A percentile compares a stretch with the other conserved stretches of the same genome.
Conservation (phyloP, 2,888 invertebrate genomes). For the Disparrhopalites patrizii region DNA sequence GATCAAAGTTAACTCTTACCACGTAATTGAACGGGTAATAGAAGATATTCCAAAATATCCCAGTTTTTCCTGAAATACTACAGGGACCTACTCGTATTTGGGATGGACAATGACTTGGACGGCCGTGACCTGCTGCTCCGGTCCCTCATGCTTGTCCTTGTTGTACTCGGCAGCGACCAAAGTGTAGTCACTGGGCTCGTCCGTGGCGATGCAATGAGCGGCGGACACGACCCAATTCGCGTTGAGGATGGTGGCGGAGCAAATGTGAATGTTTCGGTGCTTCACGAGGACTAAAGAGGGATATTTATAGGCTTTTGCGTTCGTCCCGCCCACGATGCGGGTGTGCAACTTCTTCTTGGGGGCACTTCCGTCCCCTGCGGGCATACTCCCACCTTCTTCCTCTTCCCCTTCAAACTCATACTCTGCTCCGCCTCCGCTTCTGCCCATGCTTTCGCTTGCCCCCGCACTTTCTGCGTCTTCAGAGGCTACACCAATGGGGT, state of each 20-base stretch:
- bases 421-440: too few relatives aligned
- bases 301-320: background rate
- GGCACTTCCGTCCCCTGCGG: too few relatives aligned
- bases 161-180: background rate
- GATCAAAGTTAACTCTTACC: too few relatives aligned
- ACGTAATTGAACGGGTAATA: too few relatives aligned
- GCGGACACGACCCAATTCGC: background rate
- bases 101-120: background rate
- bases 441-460: too few relatives aligned
- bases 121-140: background rate
- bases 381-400: too few relatives aligned
- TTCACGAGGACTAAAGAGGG: background rate
- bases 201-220: background rate
- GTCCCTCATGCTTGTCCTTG: background rate
- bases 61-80: too few relatives aligned
- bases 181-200: background rate
- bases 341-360: too few relatives aligned
- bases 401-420: too few relatives aligned
- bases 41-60: too few relatives aligned
- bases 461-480: too few relatives aligned
- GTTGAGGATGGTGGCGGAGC: background rate
- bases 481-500: too few relatives aligned
- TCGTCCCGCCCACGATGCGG: background rate
- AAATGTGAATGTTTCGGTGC: background rate
- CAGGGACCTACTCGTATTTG: background rate